Evolutionary conservation across 2,113 vertebrate species (phyloP), one percentile per base, ranked within the genome.

Genomic region (Riparia riparia): DNA sequence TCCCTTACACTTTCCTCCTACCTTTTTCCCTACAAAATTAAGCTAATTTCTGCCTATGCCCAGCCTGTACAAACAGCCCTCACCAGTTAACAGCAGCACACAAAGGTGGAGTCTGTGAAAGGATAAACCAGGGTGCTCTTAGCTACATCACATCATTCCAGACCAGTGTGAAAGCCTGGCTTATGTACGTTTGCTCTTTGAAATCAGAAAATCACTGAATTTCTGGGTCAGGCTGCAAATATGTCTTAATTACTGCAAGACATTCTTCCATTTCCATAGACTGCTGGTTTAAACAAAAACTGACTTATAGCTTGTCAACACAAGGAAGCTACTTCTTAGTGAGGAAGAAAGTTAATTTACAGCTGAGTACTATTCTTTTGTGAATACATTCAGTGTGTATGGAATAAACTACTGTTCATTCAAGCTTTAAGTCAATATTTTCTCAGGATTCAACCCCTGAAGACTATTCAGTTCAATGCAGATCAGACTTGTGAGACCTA

Each of bases 71-170:
- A 68, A 51, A 71, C 13, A 47, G 19, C 10, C 20, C 17, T 60
- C 2, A 0, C 17, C 44, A 49, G 17, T 41, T 51, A 79, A 57
- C 16, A 88, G 54, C 37, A 74, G 39, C 29, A 21, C 26, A 42
- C 0, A 2, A 68, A 86, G 9, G 21, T 2, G 1, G 37, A 56
- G 21, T 34, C 32, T 42, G 10, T 45, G n/a, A 42, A 32, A 56
- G 12, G 19, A 79, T 15, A 64, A 71, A 60, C 9, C 26, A 71
- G 14, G 12, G 12, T 39, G 8, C 61, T 17, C 24, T 42, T 42
- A 54, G 44, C 14, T 47, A 21, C 37, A 31, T 39, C 17, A 31
- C 71, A 65, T 15, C 28, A 49, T 26, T 53, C 61, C 31, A 60
- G 66, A 72, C 8, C 32, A 50, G 19, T 28, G 25, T 29, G n/a